Evolutionary conservation across 2,888 invertebrate species (phyloP), one percentile per base, ranked within the genome.

Genomic region (Dolomedes plantarius): DNA sequence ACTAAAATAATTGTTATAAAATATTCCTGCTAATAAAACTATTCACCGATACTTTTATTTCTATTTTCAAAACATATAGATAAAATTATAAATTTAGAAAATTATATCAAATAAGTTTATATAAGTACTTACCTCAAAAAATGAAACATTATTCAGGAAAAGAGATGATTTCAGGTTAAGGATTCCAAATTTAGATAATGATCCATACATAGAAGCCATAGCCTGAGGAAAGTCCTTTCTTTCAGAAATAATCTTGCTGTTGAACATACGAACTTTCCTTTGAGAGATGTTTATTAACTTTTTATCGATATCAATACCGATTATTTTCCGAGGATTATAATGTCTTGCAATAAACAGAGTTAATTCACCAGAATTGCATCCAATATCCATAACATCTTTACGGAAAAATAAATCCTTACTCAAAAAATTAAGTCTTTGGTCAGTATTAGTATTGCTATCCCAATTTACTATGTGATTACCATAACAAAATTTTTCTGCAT

Each of bases 381-480:
- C 99, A 90, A 99, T 96, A 91, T 99, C 99, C 88, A 99, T 93
- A 65, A 99, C 95, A 91, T 97, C 96, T 92, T 96, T 98, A 88
- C 95, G 95, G 88, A 94, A 93, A 91, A 99, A 98, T 90, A 98
- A 93, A 90, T 97, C 95, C 64, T 94, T 93, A 90, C 96, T 94
- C 90, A 99, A 95, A 79, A 95, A 95, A 90, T 94, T 94, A 89
- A 99, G 92, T 75, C 99, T 94, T 65, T 95, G 94, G 91, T 99
- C 99, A 41, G n/a, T 19, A 16, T 67, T 39, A 13, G 19, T 19
- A 29, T 64, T 50, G 50, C 95, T 93, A 92, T 97, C 96, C 41
- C 98, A 94, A 91, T 98, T 98, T 28, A 98, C 98, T 91, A 97
- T 96, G 92, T 98, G 99, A 92, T 99, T 99, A 80, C 99, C 99